A percentile compares a stretch with the other conserved stretches of the same genome.
Conservation (phyloP, 2,797 vertebrate genomes). For the Sternotherus odoratus region DNA sequence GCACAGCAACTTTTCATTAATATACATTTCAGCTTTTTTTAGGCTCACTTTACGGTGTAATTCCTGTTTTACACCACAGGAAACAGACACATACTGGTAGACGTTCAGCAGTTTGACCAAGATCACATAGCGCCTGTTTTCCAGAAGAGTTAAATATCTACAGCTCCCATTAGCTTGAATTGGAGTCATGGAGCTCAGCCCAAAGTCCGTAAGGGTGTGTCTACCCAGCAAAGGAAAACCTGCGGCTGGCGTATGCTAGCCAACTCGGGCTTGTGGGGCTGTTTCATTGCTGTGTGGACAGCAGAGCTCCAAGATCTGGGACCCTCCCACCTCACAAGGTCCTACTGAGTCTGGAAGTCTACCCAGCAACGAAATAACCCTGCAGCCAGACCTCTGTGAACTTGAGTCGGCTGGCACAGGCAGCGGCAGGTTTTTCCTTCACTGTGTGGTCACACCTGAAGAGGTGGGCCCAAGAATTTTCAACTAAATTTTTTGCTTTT, state of each 20-base stretch:
- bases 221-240: too few relatives aligned
- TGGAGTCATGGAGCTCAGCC: too few relatives aligned
- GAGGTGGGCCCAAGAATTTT: not conserved
- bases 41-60: not conserved
- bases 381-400: not conserved
- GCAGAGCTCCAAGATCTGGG: not conserved
- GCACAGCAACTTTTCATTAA: not conserved
- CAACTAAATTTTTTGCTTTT: not conserved
- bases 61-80: not conserved
- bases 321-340: not conserved
- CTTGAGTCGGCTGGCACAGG: not conserved
- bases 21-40: not conserved
- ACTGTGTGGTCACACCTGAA: not conserved
- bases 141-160: not conserved
- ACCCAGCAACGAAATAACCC: not conserved
- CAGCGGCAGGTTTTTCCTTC: not conserved
- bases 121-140: not conserved
- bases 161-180: too few relatives aligned
- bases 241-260: too few relatives aligned
- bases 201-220: too few relatives aligned
- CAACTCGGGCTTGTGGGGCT: too few relatives aligned
- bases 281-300: not conserved
- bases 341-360: not conserved
- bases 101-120: not conserved
- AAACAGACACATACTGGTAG: not conserved